These are phyloP conservation scores for Ophonus ardosiacus DNA, from an alignment of 2,888 invertebrate genomes.

Conservation along the genomic window DNA sequence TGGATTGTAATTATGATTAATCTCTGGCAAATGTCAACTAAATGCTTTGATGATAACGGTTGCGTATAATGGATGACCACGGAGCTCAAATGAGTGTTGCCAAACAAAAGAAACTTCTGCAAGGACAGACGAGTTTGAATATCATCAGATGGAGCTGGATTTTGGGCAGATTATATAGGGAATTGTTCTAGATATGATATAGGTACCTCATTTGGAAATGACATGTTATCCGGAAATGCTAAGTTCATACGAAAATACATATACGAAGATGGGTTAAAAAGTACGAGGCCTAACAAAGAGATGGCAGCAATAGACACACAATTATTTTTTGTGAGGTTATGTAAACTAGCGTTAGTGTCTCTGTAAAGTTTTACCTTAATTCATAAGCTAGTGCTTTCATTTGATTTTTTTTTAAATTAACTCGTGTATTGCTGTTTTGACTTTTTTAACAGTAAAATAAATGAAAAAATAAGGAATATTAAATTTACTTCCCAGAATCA, in stretches of 20 bases:
- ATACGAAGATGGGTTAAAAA: not conserved
- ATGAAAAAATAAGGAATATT: too few relatives aligned
- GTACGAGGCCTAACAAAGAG: too few relatives aligned
- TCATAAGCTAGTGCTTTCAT: too few relatives aligned
- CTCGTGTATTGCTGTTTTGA: too few relatives aligned
- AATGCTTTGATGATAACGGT: slow-evolving; percentile 37
- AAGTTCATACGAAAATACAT: not conserved
- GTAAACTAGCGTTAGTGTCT: too few relatives aligned
- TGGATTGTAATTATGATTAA: slow-evolving; percentile 50
- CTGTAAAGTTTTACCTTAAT: too few relatives aligned
- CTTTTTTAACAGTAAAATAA: too few relatives aligned
- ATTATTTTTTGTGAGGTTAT: too few relatives aligned
- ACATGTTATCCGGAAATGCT: not conserved
- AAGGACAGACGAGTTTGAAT: not conserved
- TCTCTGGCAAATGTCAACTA: slow-evolving; percentile 42
- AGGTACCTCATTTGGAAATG: not conserved
- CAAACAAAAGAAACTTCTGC: slow-evolving; percentile 2
- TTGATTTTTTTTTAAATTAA: too few relatives aligned
- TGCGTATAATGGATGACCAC: slow-evolving; percentile 34
- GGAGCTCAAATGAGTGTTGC: not conserved
- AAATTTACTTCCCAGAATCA: too few relatives aligned
- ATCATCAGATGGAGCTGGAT: not conserved
- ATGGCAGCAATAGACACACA: too few relatives aligned
- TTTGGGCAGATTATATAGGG: not conserved
- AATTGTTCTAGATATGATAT: not conserved